phyloP scores from a whole-genome alignment of 2,797 vertebrate genomes.

The Siniperca obscura region DNA sequence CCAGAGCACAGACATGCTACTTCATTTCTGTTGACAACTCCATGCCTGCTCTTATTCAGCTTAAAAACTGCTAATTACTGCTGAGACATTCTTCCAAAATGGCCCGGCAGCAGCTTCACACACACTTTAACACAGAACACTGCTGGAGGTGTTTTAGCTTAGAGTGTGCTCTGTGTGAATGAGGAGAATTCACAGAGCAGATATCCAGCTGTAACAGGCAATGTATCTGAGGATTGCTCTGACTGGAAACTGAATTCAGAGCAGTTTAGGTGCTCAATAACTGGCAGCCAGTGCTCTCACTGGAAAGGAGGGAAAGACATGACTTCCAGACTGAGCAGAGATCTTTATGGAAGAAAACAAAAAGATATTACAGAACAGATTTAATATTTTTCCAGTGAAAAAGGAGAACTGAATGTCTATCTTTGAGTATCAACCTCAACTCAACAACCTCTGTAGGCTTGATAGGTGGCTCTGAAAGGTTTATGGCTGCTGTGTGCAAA shows the following conservation, averaged over 20 bases:
- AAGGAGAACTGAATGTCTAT: not conserved
- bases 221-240: not conserved
- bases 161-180: not conserved
- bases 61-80: conserved; percentile 44
- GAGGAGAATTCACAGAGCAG: not conserved
- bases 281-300: not conserved
- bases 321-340: not conserved
- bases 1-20: conserved; percentile 23
- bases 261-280: not conserved
- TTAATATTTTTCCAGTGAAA: not conserved
- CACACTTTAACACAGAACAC: not conserved
- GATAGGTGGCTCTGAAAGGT: not conserved
- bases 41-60: conserved; percentile 48
- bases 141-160: no score
- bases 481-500: not conserved
- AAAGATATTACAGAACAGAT: not conserved
- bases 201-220: conserved; percentile 9
- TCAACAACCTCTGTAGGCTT: not conserved
- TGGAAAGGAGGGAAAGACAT: not conserved
- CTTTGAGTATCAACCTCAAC: no score
- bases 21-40: conserved; percentile 52
- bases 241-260: conserved; percentile 21
- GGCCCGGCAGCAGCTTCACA: conserved; percentile 30
- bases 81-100: conserved; percentile 59
- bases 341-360: not conserved